These are phyloP conservation scores for Neelides sp. DNA, from an alignment of 1,140 invertebrate genomes.

Conservation along the genomic window DNA sequence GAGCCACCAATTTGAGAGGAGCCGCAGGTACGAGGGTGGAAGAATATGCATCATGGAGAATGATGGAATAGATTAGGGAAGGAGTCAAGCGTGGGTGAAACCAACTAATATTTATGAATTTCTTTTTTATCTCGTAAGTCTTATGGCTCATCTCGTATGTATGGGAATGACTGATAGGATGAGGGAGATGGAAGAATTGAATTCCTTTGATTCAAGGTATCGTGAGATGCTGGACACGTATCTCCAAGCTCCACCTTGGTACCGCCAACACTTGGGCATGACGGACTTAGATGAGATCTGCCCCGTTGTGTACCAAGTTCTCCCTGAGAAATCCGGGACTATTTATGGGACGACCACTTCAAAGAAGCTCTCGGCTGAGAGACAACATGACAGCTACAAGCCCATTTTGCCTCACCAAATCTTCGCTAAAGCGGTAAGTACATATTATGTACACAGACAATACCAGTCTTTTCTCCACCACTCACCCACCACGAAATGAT, in stretches of 20 bases:
- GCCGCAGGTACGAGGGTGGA: too few species aligned
- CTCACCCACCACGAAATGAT: too few species aligned
- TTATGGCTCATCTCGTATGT: too few species aligned
- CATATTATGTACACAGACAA: too few species aligned
- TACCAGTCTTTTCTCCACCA: too few species aligned
- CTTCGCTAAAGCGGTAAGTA: conserved; percentile 27
- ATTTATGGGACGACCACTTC: conserved; percentile 28
- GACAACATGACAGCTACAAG: conserved; percentile 20
- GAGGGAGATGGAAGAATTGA: background rate
- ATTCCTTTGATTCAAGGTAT: conserved; percentile 20
- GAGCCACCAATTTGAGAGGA: too few species aligned
- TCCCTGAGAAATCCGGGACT: conserved; percentile 12
- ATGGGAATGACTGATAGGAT: too few species aligned
- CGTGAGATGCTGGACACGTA: conserved; percentile 29
- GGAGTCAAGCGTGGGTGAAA: too few species aligned
- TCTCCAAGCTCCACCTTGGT: conserved; percentile 25
- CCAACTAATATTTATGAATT: too few species aligned
- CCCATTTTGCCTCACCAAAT: conserved; percentile 29
- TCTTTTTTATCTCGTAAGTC: too few species aligned
- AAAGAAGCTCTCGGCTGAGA: conserved; percentile 15
- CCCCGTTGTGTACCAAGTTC: conserved; percentile 29
- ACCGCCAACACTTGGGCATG: conserved; percentile 22
- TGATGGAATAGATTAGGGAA: too few species aligned
- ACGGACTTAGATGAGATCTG: conserved; percentile 27
- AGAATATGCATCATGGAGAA: too few species aligned